Evolutionary conservation across 2,113 vertebrate species (phyloP).

Genomic region (Caretta caretta): DNA sequence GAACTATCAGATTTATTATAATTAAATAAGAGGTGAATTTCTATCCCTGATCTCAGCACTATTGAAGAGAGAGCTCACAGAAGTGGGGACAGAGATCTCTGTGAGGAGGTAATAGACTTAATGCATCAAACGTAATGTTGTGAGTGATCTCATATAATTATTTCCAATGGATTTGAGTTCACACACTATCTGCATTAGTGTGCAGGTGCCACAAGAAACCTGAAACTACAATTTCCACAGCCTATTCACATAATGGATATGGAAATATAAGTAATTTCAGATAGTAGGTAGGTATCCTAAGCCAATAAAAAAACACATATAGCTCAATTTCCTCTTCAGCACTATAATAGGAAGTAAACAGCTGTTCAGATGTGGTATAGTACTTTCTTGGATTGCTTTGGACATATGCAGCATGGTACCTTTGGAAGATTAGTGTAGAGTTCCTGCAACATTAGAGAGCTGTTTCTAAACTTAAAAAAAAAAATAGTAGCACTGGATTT

Average conservation of each 20-base stretch:
- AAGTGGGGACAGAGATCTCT: constrained; percentile 44
- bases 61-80: constrained; percentile 25
- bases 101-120: constrained; percentile 60
- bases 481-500: not conserved
- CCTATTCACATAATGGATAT: constrained; percentile 61
- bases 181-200: constrained; percentile 43
- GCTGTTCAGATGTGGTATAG: not conserved
- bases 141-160: constrained; percentile 65
- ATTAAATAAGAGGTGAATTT: constrained; percentile 62
- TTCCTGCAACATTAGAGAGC: not conserved
- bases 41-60: constrained; percentile 27
- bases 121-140: constrained; percentile 54
- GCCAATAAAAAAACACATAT: constrained; percentile 61
- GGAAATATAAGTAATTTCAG: constrained; percentile 69
- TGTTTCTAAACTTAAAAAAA: not conserved
- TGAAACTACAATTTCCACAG: constrained; percentile 61
- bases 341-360: constrained; percentile 57
- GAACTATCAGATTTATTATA: constrained; percentile 50
- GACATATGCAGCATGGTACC: not conserved
- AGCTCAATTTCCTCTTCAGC: constrained; percentile 61
- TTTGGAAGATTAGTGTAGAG: not conserved
- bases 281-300: constrained; percentile 60
- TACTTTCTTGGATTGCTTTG: not conserved
- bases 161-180: constrained; percentile 57
- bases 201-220: constrained; percentile 54